Conservation (phyloP, 2,888 invertebrate species). For the Glyphotaelius pellucidus region DNA sequence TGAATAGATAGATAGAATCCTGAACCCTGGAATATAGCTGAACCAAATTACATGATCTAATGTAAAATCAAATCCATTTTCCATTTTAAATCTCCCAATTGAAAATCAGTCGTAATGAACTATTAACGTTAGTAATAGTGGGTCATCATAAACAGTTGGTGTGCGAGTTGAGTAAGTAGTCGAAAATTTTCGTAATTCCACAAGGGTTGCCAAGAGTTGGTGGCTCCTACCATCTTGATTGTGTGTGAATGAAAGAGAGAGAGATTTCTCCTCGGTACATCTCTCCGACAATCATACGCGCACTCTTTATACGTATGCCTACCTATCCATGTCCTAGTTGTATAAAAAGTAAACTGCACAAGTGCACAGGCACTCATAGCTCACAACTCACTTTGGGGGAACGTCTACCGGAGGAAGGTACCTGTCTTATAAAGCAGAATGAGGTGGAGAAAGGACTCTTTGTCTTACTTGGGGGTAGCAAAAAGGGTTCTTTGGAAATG, state of each 20-base stretch:
- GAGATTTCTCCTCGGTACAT: slow-evolving; percentile 40
- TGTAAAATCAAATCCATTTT: too few relatives aligned
- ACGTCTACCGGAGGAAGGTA: slow-evolving; percentile 58
- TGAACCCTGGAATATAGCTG: too few relatives aligned
- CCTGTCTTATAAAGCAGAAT: slow-evolving; percentile 62
- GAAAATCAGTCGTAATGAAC: too few relatives aligned
- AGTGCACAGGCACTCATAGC: slow-evolving; percentile 62
- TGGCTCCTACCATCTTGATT: slow-evolving; percentile 8
- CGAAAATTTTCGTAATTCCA: not conserved
- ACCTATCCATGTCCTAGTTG: not conserved
- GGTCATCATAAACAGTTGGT: not conserved
- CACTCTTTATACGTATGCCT: slow-evolving; percentile 55
- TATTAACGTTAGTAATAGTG: not conserved
- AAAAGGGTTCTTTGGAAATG: slow-evolving; percentile 75
- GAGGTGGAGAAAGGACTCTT: slow-evolving; percentile 64
- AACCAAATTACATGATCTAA: too few relatives aligned
- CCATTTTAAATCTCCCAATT: too few relatives aligned
- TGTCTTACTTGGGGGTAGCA: slow-evolving; percentile 64
- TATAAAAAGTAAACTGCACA: slow-evolving; percentile 56
- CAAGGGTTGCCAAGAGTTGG: not conserved
- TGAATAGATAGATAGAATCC: too few relatives aligned
- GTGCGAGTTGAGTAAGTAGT: not conserved
- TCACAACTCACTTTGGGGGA: slow-evolving; percentile 62
- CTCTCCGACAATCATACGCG: slow-evolving; percentile 62
- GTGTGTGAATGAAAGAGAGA: slow-evolving; percentile 13